These are phyloP conservation scores for Megaleporinus macrocephalus DNA, from an alignment of 2,113 vertebrate genomes.

Conservation along the genomic window DNA sequence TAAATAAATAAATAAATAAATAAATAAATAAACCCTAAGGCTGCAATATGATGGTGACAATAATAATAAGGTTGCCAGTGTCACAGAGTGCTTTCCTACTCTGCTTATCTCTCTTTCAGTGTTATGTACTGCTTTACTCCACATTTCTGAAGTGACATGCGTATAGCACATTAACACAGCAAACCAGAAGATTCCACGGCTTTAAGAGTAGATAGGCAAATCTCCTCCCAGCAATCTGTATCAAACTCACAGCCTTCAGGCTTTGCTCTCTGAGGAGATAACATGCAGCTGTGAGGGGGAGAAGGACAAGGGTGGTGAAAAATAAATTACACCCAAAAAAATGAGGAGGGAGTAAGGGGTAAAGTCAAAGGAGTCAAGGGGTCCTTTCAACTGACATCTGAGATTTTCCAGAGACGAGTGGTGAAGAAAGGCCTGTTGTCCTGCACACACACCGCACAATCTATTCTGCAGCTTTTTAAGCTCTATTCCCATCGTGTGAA, in stretches of 20 bases:
- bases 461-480: constrained; percentile 56
- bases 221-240: constrained; percentile 60
- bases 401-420: constrained; percentile 68
- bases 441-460: constrained; percentile 55
- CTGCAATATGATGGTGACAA: neutral
- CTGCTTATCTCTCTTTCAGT: neutral
- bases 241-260: constrained; percentile 38
- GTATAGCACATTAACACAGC: neutral
- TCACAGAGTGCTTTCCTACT: neutral
- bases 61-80: neutral
- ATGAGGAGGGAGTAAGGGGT: constrained; percentile 51
- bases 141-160: constrained; percentile 46
- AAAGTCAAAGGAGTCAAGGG: constrained; percentile 62
- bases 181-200: constrained; percentile 50
- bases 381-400: constrained; percentile 62
- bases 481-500: constrained; percentile 56
- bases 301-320: constrained; percentile 55
- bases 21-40: neutral
- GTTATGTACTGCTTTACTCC: constrained; percentile 6
- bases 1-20: no score
- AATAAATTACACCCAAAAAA: constrained; percentile 60
- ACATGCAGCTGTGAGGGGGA: constrained; percentile 60
- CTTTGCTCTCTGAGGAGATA: constrained; percentile 58
- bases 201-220: constrained; percentile 48
- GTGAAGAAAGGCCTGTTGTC: constrained; percentile 60